These are phyloP conservation scores for Ianthella basta DNA, from an alignment of 37 sponge, comb jelly and placozoan species.

Conservation along the genomic window DNA sequence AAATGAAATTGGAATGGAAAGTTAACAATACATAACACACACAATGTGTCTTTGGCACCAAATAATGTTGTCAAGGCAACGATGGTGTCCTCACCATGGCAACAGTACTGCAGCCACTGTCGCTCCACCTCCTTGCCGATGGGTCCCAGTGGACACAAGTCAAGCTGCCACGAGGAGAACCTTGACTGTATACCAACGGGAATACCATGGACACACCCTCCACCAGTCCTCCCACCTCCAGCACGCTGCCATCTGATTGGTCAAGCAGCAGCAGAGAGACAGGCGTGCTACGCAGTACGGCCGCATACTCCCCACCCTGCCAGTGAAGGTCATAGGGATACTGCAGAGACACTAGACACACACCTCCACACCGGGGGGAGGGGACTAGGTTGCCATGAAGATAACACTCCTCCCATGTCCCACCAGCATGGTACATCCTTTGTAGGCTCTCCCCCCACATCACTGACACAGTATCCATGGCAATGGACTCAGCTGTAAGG, in stretches of 20 bases:
- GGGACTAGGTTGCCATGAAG: neutral
- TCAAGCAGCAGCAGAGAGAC: conserved; percentile 25
- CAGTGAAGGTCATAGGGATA: conserved; percentile 31
- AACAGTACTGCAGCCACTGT: conserved; percentile 16
- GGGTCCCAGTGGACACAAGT: conserved; percentile 47
- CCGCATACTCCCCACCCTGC: conserved; percentile 37
- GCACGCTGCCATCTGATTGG: conserved; percentile 14
- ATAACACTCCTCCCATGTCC: conserved; percentile 4
- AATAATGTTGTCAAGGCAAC: too few relatives aligned
- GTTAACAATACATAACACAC: too few relatives aligned
- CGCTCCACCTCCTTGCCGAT: conserved; percentile 10
- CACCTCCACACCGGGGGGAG: neutral
- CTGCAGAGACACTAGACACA: conserved; percentile 19
- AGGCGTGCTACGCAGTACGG: conserved; percentile 28
- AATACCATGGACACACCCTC: conserved; percentile 8
- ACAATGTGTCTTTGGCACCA: too few relatives aligned
- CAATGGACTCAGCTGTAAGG: neutral
- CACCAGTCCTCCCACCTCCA: neutral
- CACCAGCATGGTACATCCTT: neutral
- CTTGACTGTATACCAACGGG: neutral
- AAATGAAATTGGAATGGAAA: neutral
- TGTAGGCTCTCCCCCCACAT: too few relatives aligned
- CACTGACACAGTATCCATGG: too few relatives aligned
- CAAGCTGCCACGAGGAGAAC: conserved; percentile 31
- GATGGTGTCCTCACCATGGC: neutral